Evolutionary conservation across 1,140 invertebrate species (phyloP).

Genomic region (Zaprionus inermis): DNA sequence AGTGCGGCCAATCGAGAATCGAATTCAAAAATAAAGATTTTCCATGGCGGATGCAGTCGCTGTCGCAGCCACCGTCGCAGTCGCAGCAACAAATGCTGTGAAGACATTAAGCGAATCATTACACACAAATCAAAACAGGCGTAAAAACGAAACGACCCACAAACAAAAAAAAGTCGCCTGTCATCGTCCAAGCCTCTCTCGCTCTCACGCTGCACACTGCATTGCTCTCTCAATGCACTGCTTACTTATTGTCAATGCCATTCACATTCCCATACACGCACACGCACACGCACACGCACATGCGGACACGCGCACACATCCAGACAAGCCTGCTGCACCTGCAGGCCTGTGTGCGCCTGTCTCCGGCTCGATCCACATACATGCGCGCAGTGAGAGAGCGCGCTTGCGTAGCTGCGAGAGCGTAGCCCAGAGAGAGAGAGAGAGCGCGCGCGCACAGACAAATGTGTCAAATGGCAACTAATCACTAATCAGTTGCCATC

Average conservation of each 20-base stretch:
- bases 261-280: slow-evolving; percentile 59
- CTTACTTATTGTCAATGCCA: slow-evolving; percentile 42
- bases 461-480: slow-evolving; percentile 72
- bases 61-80: not conserved
- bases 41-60: slow-evolving; percentile 34
- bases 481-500: slow-evolving; percentile 71
- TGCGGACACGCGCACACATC: slow-evolving; percentile 3
- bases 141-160: slow-evolving; percentile 16
- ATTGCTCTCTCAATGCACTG: slow-evolving; percentile 3
- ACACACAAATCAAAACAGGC: slow-evolving; percentile 30
- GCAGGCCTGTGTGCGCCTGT: slow-evolving; percentile 7
- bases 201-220: slow-evolving; percentile 5
- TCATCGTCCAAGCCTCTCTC: slow-evolving; percentile 11
- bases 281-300: slow-evolving; percentile 20
- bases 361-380: slow-evolving; percentile 40
- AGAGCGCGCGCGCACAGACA: not conserved
- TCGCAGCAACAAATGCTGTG: slow-evolving; percentile 17
- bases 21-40: slow-evolving; percentile 64
- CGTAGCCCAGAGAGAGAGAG: not conserved
- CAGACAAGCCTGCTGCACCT: not conserved
- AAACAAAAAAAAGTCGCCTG: slow-evolving; percentile 32
- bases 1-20: slow-evolving; percentile 48
- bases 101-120: slow-evolving; percentile 62
- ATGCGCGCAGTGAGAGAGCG: slow-evolving; percentile 1
- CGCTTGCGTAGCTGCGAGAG: not conserved